phyloP scores from a whole-genome alignment of 2,797 vertebrate species.

The Lagorchestes hirsutus region DNA sequence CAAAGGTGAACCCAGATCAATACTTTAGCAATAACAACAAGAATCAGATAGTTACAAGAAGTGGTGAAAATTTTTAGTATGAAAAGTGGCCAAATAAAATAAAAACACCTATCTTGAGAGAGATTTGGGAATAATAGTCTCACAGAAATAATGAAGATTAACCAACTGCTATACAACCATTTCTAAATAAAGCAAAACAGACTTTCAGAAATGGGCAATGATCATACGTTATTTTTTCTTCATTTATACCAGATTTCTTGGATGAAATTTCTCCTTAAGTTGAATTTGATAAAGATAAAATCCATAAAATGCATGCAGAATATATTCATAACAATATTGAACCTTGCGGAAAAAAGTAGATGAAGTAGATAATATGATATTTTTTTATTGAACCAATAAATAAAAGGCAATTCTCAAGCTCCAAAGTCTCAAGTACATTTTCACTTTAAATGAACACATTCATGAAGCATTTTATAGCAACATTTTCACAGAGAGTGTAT shows the following conservation, averaged over 20 bases:
- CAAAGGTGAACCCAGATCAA: conserved; percentile 28
- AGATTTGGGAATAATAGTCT: conserved; percentile 37
- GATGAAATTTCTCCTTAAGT: conserved; percentile 75
- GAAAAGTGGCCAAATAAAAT: conserved; percentile 31
- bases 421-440: conserved; percentile 76
- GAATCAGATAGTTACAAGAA: conserved; percentile 10
- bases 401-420: conserved; percentile 78
- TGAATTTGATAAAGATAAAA: conserved; percentile 79
- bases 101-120: conserved; percentile 9
- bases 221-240: conserved; percentile 58
- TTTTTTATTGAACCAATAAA: conserved; percentile 80
- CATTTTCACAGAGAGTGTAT: conserved; percentile 51
- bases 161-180: conserved; percentile 30
- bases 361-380: conserved; percentile 78
- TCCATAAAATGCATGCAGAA: conserved; percentile 69
- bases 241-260: conserved; percentile 71
- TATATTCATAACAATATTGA: conserved; percentile 75
- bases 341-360: conserved; percentile 79
- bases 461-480: conserved; percentile 74
- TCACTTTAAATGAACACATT: conserved; percentile 75
- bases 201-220: conserved; percentile 72
- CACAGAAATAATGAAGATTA: conserved; percentile 53
- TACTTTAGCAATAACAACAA: conserved; percentile 21
- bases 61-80: conserved; percentile 19
- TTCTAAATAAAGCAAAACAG: conserved; percentile 69